phyloP scores from a whole-genome alignment of 2,797 vertebrate genomes.

The Benthosema pterotum region DNA sequence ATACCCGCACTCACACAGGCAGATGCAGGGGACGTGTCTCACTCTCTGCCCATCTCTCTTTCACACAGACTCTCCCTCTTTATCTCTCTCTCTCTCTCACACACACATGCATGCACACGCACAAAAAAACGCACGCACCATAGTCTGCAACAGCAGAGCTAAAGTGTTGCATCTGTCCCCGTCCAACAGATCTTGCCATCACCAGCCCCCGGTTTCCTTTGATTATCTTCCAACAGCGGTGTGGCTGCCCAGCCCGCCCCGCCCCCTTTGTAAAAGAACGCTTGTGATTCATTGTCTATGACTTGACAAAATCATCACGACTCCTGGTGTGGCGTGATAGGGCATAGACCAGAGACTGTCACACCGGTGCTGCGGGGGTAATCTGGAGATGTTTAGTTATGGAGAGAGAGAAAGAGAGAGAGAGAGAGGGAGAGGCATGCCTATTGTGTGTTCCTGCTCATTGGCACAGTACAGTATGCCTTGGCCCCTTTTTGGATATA shows the following conservation, averaged over 20 bases:
- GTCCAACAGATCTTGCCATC: not conserved
- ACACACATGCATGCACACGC: not conserved
- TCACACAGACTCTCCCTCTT: not conserved
- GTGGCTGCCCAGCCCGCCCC: not conserved
- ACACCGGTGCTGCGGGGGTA: not conserved
- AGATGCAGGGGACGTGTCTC: not conserved
- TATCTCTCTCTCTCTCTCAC: not conserved
- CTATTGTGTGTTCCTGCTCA: too few species aligned
- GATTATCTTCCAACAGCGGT: not conserved
- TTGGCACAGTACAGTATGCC: too few species aligned
- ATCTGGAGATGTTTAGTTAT: too few species aligned
- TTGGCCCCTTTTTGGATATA: too few species aligned
- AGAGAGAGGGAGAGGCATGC: too few species aligned
- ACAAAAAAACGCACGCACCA: not conserved
- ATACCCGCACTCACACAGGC: conserved; percentile 13
- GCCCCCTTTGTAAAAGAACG: not conserved
- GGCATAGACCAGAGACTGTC: not conserved
- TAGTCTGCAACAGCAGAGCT: not conserved
- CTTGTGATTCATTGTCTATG: conserved; percentile 10
- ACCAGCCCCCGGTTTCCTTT: not conserved
- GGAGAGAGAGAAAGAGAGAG: too few species aligned
- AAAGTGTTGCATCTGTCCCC: too few species aligned
- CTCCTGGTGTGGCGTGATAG: not conserved
- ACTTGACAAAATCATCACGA: not conserved
- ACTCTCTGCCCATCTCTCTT: too few species aligned